phyloP scores from a whole-genome alignment of 1,140 invertebrate genomes.

The Brachionus koreanus region DNA sequence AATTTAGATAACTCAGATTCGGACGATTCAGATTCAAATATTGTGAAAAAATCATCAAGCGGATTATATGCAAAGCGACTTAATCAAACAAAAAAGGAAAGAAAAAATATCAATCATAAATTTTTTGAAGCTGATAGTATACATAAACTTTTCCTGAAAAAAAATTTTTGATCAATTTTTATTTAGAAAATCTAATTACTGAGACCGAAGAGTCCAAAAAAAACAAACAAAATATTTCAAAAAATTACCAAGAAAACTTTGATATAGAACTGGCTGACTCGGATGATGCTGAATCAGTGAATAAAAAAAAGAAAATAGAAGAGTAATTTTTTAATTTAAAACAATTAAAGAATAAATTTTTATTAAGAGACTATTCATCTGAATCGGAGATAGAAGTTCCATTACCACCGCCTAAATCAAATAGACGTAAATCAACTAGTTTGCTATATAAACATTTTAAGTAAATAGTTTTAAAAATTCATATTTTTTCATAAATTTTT shows the following conservation, averaged over 20 bases:
- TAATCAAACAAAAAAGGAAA: slow-evolving; percentile 35
- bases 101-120: slow-evolving; percentile 26
- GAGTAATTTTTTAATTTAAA: not conserved
- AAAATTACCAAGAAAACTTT: not conserved
- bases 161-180: not conserved
- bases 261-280: not conserved
- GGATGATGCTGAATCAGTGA: not conserved
- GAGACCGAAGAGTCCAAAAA: not conserved
- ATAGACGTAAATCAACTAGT: not conserved
- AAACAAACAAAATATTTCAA: not conserved
- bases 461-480: not conserved
- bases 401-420: not conserved
- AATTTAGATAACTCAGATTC: not conserved
- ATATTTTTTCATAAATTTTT: not conserved
- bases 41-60: not conserved
- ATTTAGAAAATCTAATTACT: not conserved
- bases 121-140: slow-evolving; percentile 10
- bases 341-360: not conserved
- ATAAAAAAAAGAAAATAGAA: not conserved
- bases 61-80: not conserved
- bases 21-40: not conserved
- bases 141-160: not conserved
- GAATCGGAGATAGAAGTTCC: not conserved
- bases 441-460: not conserved
- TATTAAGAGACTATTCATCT: not conserved